Evolutionary conservation across 2,888 invertebrate species (phyloP), one percentile per base, ranked within the genome.

Genomic region (Latheticus oryzae): DNA sequence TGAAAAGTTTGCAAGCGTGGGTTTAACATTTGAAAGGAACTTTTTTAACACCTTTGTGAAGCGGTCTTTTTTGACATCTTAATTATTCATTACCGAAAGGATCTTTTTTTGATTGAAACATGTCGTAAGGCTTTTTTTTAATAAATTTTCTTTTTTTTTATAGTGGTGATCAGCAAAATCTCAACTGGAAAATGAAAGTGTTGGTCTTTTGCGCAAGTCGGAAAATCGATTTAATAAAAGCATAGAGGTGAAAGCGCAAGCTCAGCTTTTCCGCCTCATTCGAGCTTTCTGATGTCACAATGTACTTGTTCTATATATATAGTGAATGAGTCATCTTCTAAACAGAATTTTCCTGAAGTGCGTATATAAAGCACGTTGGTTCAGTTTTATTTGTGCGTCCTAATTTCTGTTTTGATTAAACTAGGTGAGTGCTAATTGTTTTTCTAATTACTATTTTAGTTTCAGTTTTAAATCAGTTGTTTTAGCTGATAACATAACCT

Each of bases 291-390:
- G 72, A 74, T 73, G 73, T 74, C 73, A 74, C 68, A 66, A 55
- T 59, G 61, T 66, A 67, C 66, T 67, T 61, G 68, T 69, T 74
- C n/a, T 73, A 76, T 77, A 77, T 77, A 77, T 77, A 77, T 71
- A 73, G 67, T 64, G 66, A 73, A 75, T 78, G 78, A 78, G 65
- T 78, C 78, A 78, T 76, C 73, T 67, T 60, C 62, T 67, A 67
- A 69, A 74, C 76, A 78, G 77, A 76, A 71, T 76, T 76, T 73
- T 71, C 73, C 73, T 64, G 64, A 72, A 67, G 63, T 60, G 62
- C 67, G 61, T 43, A 62, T 68, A 60, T 69, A 66, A 64, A 68
- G 63, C 70, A 71, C 72, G 70, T 65, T 66, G 64, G 63, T 64
- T 66, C 68, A 65, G 66, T 68, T 65, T 63, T 64, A 64, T 64